A percentile compares a stretch with the other conserved stretches of the same genome.
Evolutionary conservation across 2,113 vertebrate genomes (phyloP).

Genomic region (Galbula dea): DNA sequence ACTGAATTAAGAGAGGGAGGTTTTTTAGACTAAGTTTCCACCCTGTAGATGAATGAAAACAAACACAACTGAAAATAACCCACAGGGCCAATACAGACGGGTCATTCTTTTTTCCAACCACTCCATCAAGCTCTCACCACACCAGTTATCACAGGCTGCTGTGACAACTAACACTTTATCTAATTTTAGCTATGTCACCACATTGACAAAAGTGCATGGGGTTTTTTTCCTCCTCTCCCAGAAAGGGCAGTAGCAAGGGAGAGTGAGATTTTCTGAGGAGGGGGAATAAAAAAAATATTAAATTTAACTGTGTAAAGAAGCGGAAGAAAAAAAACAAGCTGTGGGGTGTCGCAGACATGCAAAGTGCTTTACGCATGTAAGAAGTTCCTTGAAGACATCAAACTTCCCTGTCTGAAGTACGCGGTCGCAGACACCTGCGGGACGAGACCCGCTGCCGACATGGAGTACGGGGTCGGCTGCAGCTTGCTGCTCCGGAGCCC

Average conservation of each 20-base stretch:
- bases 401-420: too few species aligned
- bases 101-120: conserved; percentile 9
- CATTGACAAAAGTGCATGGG: not conserved
- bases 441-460: too few species aligned
- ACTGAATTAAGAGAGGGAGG: not conserved
- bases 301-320: not conserved
- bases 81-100: not conserved
- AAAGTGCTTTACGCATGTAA: not conserved
- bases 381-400: not conserved
- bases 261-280: too few species aligned
- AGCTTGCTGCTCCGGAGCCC: too few species aligned
- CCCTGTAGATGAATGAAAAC: not conserved
- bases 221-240: not conserved
- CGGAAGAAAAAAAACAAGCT: not conserved
- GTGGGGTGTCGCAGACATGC: rapidly evolving
- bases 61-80: not conserved
- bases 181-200: not conserved
- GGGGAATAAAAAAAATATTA: too few species aligned
- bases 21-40: not conserved
- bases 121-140: not conserved
- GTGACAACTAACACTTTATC: not conserved
- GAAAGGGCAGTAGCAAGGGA: not conserved
- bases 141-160: not conserved
- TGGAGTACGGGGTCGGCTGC: rapidly evolving
- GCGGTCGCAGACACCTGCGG: not conserved